Evolutionary conservation across 1,140 invertebrate species (phyloP).

Genomic region (Drosophila melanogaster): Release_6_plus_ISO1_MT NC_004354.4:7146001-7146500

Average conservation of each 20-base stretch:
- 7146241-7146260: slow-evolving; percentile 63
- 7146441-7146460: no score
- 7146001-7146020: no score
- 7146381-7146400: neutral
- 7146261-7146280: slow-evolving; percentile 58
- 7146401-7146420: neutral
- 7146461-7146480: neutral
- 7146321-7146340: slow-evolving; percentile 22
- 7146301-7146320: slow-evolving; percentile 26
- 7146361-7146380: neutral
- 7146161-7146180: slow-evolving; percentile 23
- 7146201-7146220: slow-evolving; percentile 49
- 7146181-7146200: slow-evolving; percentile 5
- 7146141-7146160: slow-evolving; percentile 5
- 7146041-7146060: no score
- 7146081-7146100: neutral
- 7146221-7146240: slow-evolving; percentile 51
- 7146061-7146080: neutral
- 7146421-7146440: no score
- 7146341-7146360: neutral
- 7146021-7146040: no score
- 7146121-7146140: slow-evolving; percentile 39
- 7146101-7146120: neutral
- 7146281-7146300: slow-evolving; percentile 19
- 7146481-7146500: neutral